A percentile compares a stretch with the other conserved stretches of the same genome.
phyloP scores from a whole-genome alignment of 1,140 invertebrate species.

The Aphelenchoides avenae region DNA sequence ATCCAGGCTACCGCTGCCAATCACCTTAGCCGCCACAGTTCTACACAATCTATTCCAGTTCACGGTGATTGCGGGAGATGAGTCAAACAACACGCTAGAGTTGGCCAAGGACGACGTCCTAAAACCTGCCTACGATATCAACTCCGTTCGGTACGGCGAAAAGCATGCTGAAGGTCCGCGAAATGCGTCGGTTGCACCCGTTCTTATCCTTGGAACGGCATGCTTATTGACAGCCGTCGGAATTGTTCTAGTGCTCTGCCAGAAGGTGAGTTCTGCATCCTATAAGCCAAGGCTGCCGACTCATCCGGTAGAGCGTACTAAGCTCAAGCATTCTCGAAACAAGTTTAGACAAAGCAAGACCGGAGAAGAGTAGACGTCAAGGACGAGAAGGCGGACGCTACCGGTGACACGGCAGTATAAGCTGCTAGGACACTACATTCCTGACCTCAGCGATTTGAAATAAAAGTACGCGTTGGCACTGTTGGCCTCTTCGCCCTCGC shows the following conservation, averaged over 20 bases:
- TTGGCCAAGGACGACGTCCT: slow-evolving; percentile 19
- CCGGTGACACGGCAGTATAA: no score
- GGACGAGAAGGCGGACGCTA: no score
- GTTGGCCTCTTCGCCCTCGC: no score
- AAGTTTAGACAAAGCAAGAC: no score
- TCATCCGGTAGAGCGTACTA: no score
- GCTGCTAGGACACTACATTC: no score
- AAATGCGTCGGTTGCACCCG: slow-evolving; percentile 34
- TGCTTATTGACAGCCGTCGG: slow-evolving; percentile 32
- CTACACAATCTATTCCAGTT: slow-evolving; percentile 7
- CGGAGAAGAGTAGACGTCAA: no score
- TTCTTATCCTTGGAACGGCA: slow-evolving; percentile 31
- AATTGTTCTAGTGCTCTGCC: slow-evolving; percentile 35
- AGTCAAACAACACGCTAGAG: slow-evolving; percentile 11
- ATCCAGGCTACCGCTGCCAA: slow-evolving; percentile 11
- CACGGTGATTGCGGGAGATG: slow-evolving; percentile 9
- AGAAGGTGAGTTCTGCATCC: slow-evolving; percentile 28
- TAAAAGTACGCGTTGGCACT: no score
- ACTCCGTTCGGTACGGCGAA: slow-evolving; percentile 39
- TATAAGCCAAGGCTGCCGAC: background rate
- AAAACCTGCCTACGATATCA: slow-evolving; percentile 44
- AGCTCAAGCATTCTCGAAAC: no score
- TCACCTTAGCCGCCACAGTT: slow-evolving; percentile 8
- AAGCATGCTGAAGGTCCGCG: slow-evolving; percentile 30
- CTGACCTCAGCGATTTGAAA: no score